Evolutionary conservation across 2,113 vertebrate species (phyloP).

Genomic region (Saiga tatarica): DNA sequence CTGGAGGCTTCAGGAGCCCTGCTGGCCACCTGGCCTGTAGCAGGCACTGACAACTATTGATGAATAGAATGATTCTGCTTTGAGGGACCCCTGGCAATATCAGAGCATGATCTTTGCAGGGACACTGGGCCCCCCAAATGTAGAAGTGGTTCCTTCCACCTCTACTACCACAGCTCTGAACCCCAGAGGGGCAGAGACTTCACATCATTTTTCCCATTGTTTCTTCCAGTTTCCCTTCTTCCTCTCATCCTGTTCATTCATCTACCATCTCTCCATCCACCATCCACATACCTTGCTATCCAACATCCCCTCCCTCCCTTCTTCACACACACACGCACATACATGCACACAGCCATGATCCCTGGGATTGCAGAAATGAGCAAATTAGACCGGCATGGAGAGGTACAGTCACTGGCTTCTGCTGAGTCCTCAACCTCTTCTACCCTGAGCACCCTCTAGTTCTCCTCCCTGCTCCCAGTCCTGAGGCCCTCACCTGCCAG

Average conservation of each 20-base stretch:
- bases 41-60: not conserved
- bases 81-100: not conserved
- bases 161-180: not conserved
- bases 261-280: not conserved
- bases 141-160: not conserved
- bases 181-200: not conserved
- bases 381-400: not conserved
- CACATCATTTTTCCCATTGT: not conserved
- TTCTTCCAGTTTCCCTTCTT: not conserved
- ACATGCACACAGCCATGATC: not conserved
- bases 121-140: not conserved
- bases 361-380: not conserved
- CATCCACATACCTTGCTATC: not conserved
- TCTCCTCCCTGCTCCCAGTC: not conserved
- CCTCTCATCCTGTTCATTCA: not conserved
- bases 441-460: not conserved
- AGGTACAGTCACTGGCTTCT: not conserved
- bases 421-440: not conserved
- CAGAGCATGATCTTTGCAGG: not conserved
- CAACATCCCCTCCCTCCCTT: not conserved
- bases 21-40: not conserved
- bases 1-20: not conserved
- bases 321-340: not conserved
- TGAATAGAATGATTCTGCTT: not conserved
- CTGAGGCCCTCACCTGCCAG: slow-evolving; percentile 34